Percentiles rank a stretch among this genome's conserved stretches.
Evolutionary conservation across 1,140 invertebrate genomes (phyloP).

Genomic region (Lepidurus couesii): DNA sequence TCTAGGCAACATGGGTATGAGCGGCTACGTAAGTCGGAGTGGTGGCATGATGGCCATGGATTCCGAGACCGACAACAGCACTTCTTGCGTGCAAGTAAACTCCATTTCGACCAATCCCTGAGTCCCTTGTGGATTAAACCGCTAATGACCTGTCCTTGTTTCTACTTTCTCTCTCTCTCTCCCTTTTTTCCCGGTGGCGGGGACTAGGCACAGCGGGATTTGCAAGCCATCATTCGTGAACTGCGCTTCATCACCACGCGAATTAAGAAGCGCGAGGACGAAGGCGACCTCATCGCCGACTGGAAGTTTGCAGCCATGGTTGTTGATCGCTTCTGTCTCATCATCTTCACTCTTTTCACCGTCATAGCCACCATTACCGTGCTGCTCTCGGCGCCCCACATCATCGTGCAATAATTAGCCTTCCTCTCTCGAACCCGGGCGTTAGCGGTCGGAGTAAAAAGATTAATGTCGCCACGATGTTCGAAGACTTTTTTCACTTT

Average conservation of each 20-base stretch:
- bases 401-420: slow-evolving; percentile 78
- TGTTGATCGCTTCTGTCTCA: slow-evolving; percentile 94
- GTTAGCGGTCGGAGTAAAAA: no score
- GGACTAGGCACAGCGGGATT: slow-evolving; percentile 53
- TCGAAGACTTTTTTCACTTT: no score
- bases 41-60: neutral
- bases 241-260: slow-evolving; percentile 87
- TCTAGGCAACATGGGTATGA: neutral
- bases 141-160: slow-evolving; percentile 10
- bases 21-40: slow-evolving; percentile 9
- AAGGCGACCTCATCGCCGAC: slow-evolving; percentile 86
- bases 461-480: no score
- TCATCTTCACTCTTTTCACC: slow-evolving; percentile 94
- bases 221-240: slow-evolving; percentile 81
- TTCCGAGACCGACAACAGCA: neutral
- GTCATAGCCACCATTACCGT: slow-evolving; percentile 91
- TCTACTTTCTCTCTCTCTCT: neutral
- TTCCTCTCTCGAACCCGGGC: neutral
- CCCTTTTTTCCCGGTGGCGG: slow-evolving; percentile 36
- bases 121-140: neutral
- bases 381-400: slow-evolving; percentile 87
- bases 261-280: slow-evolving; percentile 83
- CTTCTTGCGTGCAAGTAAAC: neutral
- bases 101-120: neutral
- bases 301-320: slow-evolving; percentile 99